phyloP scores from a whole-genome alignment of 2,113 vertebrate genomes.

The Alouatta palliata region DNA sequence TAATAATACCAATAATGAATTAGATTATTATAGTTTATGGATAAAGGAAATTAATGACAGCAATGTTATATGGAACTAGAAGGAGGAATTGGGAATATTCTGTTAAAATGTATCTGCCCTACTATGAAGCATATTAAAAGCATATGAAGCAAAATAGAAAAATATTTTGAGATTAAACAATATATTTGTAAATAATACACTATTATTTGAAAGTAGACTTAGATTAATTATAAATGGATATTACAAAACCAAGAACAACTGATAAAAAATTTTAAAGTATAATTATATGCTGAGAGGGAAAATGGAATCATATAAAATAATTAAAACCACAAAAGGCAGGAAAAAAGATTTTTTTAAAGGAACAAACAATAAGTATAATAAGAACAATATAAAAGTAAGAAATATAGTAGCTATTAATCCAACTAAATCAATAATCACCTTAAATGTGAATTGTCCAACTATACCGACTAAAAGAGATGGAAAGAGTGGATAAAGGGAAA shows the following conservation, averaged over 20 bases:
- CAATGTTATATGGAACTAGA: not conserved
- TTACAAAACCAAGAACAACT: not conserved
- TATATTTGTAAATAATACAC: not conserved
- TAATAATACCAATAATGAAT: not conserved
- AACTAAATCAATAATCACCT: not conserved
- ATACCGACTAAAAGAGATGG: not conserved
- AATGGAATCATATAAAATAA: not conserved
- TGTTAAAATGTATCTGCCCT: not conserved
- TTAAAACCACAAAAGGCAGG: not conserved
- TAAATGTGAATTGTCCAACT: not conserved
- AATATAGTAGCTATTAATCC: not conserved
- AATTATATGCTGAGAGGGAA: conserved; percentile 23
- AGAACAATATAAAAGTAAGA: not conserved
- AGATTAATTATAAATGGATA: not conserved
- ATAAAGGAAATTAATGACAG: not conserved
- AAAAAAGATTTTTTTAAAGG: not conserved
- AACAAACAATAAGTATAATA: not conserved
- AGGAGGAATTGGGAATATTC: not conserved
- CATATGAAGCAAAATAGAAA: too few species aligned
- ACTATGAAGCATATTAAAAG: not conserved
- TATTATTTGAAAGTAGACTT: not conserved
- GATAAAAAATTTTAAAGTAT: not conserved
- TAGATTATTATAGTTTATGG: not conserved
- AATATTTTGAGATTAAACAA: too few species aligned
- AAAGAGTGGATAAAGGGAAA: not conserved